Conservation (phyloP, 2,888 invertebrate genomes). For the Copidosoma aretas region DNA sequence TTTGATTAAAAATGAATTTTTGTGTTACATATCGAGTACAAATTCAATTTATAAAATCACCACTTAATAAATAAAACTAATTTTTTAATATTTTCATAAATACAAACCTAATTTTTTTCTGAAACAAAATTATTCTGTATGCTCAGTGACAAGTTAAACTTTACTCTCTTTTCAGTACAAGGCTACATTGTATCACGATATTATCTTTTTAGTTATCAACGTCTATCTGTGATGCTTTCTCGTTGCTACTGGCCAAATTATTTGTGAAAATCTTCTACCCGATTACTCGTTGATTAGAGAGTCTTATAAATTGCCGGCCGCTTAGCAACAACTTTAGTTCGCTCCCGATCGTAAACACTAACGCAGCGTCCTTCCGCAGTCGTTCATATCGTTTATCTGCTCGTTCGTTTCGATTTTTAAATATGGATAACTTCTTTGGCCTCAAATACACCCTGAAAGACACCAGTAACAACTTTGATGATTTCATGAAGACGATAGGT, state of each 20-base stretch:
- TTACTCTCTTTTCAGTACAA: too few species aligned
- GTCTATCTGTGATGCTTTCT: too few species aligned
- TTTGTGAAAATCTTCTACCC: neutral
- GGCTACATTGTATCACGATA: too few species aligned
- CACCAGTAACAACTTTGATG: constrained; percentile 84
- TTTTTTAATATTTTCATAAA: too few species aligned
- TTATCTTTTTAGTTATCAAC: too few species aligned
- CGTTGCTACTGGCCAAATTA: neutral
- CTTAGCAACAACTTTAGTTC: constrained; percentile 20
- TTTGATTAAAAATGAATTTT: too few species aligned
- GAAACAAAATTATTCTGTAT: too few species aligned
- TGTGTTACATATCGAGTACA: too few species aligned
- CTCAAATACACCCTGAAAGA: constrained; percentile 80
- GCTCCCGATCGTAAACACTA: neutral
- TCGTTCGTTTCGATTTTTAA: neutral
- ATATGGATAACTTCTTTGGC: constrained; percentile 62
- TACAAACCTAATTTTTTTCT: too few species aligned
- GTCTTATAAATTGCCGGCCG: constrained; percentile 30
- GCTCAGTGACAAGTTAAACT: too few species aligned
- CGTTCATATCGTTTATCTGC: neutral
- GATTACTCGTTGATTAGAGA: constrained; percentile 18
- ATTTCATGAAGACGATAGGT: constrained; percentile 88
- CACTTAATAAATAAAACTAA: too few species aligned
- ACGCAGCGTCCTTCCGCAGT: neutral
- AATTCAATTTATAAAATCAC: too few species aligned